Evolutionary conservation across 1,140 invertebrate genomes (phyloP).

Genomic region (Panagrolaimus sp.): DNA sequence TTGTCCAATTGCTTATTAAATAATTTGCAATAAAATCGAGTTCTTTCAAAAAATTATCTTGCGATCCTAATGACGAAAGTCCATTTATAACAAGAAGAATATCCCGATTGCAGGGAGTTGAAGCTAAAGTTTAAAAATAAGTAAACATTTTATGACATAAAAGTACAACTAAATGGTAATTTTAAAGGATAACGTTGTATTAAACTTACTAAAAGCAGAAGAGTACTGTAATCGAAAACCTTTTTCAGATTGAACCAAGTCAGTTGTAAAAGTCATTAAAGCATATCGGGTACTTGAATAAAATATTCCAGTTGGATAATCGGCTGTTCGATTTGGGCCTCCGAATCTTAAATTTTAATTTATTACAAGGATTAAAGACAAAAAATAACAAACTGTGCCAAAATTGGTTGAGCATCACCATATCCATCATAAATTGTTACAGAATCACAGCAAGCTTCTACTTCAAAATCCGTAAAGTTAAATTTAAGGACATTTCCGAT

Average conservation of each 20-base stretch:
- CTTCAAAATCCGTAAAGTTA: constrained; percentile 7
- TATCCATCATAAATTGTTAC: constrained; percentile 13
- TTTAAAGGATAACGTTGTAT: too few species aligned
- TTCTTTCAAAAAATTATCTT: constrained; percentile 32
- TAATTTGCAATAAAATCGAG: constrained; percentile 33
- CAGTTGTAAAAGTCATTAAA: constrained; percentile 25
- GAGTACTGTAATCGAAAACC: constrained; percentile 29
- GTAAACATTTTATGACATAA: background rate
- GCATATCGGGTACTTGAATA: constrained; percentile 28
- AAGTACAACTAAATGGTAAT: background rate
- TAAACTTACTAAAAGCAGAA: constrained; percentile 27
- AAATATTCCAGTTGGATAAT: background rate
- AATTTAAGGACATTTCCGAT: constrained; percentile 9
- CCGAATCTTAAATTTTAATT: background rate
- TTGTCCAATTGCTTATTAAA: constrained; percentile 30
- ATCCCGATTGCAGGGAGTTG: constrained; percentile 34
- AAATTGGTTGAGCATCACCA: background rate
- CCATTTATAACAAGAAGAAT: constrained; percentile 34
- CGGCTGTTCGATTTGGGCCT: background rate
- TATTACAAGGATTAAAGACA: background rate
- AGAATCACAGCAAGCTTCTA: constrained; percentile 15
- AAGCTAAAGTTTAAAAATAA: constrained; percentile 25
- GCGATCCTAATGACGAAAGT: constrained; percentile 23
- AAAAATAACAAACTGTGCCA: background rate
- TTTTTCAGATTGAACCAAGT: constrained; percentile 19